These are phyloP conservation scores for Elaphurus davidianus DNA, from an alignment of 2,113 vertebrate genomes.

Conservation along the genomic window DNA sequence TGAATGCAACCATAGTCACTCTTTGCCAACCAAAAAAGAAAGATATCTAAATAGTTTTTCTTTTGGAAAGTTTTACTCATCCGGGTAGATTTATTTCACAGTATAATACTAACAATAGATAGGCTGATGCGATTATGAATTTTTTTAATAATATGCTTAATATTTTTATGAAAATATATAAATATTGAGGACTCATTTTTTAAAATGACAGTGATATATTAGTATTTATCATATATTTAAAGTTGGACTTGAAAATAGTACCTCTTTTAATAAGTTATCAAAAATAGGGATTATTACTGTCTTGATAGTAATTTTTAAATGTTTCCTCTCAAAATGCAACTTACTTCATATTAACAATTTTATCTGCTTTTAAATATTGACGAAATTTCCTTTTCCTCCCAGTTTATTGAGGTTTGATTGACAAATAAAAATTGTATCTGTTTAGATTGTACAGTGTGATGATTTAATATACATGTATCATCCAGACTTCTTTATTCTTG, in stretches of 20 bases:
- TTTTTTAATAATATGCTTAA: not conserved
- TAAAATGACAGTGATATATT: not conserved
- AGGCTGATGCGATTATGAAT: not conserved
- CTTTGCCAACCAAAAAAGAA: not conserved
- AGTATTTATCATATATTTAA: not conserved
- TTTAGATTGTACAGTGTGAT: not conserved
- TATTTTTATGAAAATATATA: not conserved
- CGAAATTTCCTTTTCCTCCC: not conserved
- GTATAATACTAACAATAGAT: not conserved
- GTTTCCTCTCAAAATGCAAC: not conserved
- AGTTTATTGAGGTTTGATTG: not conserved
- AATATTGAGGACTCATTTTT: not conserved
- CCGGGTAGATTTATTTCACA: constrained; percentile 10
- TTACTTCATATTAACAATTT: not conserved
- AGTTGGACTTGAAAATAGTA: constrained; percentile 10
- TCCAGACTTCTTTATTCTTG: not conserved
- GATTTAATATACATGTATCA: not conserved
- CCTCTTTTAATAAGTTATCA: not conserved
- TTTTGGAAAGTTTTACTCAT: constrained; percentile 18
- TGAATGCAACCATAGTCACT: not conserved
- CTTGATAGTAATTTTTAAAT: not conserved
- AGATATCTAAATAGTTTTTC: not conserved
- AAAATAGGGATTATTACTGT: not conserved
- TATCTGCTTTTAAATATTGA: not conserved
- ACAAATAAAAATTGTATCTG: not conserved